Conservation (phyloP, 2,113 vertebrate species). For the Agelaius phoeniceus region DNA sequence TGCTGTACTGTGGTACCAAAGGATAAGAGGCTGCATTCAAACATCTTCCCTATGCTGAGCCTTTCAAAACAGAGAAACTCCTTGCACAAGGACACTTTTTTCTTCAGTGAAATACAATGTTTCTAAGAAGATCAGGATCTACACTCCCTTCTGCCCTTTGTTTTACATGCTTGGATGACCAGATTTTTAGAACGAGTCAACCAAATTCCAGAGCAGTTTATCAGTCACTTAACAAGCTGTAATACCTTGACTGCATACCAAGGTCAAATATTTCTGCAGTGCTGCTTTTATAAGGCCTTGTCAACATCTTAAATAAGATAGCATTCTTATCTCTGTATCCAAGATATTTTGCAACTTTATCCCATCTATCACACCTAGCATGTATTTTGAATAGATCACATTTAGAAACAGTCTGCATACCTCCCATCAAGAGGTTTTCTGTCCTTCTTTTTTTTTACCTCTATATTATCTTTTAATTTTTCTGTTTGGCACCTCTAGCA, state of each 20-base stretch:
- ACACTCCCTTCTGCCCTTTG: not conserved
- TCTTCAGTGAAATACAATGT: not conserved
- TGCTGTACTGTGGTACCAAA: not conserved
- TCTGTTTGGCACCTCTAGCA: not conserved
- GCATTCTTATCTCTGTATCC: constrained; percentile 16
- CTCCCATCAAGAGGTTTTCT: not conserved
- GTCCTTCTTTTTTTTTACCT: not conserved
- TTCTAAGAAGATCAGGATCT: not conserved
- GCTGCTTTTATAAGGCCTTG: constrained; percentile 31
- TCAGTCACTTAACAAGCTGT: constrained; percentile 49
- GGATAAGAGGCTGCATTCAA: not conserved
- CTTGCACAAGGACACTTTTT: not conserved
- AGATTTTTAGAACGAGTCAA: constrained; percentile 37
- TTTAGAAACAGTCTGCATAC: not conserved
- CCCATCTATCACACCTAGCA: not conserved
- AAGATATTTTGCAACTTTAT: constrained; percentile 25
- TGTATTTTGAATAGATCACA: not conserved
- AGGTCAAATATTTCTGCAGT: constrained; percentile 55
- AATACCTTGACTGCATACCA: constrained; percentile 47
- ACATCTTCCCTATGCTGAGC: not conserved
- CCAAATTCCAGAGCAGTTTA: constrained; percentile 53
- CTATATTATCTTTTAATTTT: not conserved
- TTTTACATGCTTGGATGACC: constrained; percentile 11
- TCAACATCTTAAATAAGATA: constrained; percentile 32
- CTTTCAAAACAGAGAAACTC: not conserved